These are phyloP conservation scores for Heliangelus exortis DNA, from an alignment of 2,797 vertebrate species.

Conservation along the genomic window DNA sequence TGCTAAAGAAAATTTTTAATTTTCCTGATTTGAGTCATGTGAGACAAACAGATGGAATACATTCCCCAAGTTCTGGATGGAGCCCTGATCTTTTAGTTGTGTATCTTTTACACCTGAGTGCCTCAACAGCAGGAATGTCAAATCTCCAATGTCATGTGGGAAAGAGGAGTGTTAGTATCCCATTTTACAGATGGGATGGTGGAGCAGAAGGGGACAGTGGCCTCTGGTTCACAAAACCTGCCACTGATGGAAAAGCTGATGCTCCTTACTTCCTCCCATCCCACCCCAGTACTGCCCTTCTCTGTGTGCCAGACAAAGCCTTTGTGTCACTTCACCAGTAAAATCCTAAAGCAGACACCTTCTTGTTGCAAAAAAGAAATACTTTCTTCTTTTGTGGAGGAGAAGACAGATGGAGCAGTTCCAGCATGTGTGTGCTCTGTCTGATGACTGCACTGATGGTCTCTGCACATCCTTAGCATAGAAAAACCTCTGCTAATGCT, in stretches of 20 bases:
- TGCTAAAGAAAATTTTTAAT: background rate
- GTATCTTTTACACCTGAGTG: background rate
- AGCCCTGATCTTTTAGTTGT: background rate
- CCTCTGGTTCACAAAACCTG: background rate
- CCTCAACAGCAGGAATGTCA: background rate
- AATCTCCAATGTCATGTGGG: background rate
- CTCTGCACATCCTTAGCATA: background rate
- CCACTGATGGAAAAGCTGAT: background rate
- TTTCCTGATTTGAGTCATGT: background rate
- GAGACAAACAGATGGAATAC: background rate
- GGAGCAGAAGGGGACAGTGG: background rate
- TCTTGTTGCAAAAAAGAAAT: background rate
- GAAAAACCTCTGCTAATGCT: background rate
- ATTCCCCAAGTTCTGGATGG: background rate
- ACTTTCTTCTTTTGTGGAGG: background rate
- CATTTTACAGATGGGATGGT: background rate
- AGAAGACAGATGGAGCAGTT: background rate
- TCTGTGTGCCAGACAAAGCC: background rate
- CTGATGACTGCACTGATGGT: background rate
- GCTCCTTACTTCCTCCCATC: background rate
- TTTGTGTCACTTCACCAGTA: background rate
- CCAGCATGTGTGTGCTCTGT: accelerated
- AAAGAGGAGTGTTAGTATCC: background rate
- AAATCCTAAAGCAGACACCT: background rate
- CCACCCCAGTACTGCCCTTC: background rate